A percentile compares a stretch with the other conserved stretches of the same genome.
Conservation (phyloP, 2,888 invertebrate species). For the Cerastoderma edule region DNA sequence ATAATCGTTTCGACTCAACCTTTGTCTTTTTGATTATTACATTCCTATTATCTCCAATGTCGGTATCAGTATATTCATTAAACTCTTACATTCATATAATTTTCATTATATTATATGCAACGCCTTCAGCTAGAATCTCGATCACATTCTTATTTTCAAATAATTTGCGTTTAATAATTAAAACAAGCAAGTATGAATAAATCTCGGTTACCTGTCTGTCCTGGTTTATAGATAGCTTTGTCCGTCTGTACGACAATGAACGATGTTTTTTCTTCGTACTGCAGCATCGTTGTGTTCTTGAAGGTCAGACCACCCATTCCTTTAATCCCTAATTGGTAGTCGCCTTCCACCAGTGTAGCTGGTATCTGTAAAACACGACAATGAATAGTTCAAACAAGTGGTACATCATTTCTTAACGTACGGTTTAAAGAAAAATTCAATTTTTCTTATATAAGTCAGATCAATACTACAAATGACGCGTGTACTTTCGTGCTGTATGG, state of each 20-base stretch:
- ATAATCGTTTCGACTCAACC: no score
- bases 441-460: neutral
- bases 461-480: neutral
- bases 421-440: neutral
- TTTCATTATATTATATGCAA: no score
- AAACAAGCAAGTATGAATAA: no score
- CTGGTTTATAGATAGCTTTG: constrained; percentile 71
- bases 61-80: no score
- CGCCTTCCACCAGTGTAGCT: constrained; percentile 30
- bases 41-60: no score
- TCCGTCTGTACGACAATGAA: constrained; percentile 66
- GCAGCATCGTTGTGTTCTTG: constrained; percentile 53
- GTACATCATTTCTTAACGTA: neutral
- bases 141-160: no score
- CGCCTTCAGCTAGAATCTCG: no score
- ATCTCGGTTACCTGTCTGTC: constrained; percentile 66
- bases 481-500: neutral
- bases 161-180: no score
- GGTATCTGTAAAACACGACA: constrained; percentile 40
- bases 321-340: constrained; percentile 53
- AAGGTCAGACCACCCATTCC: constrained; percentile 60
- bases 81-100: no score
- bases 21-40: no score
- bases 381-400: neutral
- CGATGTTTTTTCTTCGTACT: constrained; percentile 57